A percentile compares a stretch with the other conserved stretches of the same genome.
phyloP scores from a whole-genome alignment of 2,113 vertebrate species.

The Pygoscelis antarcticus region DNA sequence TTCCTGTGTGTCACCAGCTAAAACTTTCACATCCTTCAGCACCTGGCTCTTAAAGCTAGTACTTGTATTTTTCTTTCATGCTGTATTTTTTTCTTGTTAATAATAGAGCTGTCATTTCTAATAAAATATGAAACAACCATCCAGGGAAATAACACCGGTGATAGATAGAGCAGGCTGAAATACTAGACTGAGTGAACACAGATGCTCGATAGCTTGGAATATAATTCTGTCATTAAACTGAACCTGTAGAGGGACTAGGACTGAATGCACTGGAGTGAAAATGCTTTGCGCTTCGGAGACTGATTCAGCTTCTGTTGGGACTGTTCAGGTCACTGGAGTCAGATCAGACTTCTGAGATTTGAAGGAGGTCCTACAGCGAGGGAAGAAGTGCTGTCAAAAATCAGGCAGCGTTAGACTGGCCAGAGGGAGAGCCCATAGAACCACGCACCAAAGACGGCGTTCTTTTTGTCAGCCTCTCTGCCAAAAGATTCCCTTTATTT shows the following conservation, averaged over 20 bases:
- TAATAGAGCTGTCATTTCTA: conserved; percentile 80
- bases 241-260: background rate
- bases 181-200: conserved; percentile 26
- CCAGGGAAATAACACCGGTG: conserved; percentile 71
- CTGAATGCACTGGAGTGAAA: background rate
- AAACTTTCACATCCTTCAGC: conserved; percentile 59
- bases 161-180: conserved; percentile 52
- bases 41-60: conserved; percentile 45
- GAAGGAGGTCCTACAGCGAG: background rate
- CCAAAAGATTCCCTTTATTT: background rate
- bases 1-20: conserved; percentile 36
- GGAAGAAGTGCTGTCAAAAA: background rate
- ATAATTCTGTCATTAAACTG: conserved; percentile 35
- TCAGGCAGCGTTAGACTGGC: background rate
- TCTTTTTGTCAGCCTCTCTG: background rate
- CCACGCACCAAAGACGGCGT: background rate
- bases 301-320: background rate
- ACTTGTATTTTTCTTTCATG: conserved; percentile 54
- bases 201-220: conserved; percentile 52
- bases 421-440: background rate
- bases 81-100: conserved; percentile 69
- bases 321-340: background rate
- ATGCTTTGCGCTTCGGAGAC: background rate
- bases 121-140: conserved; percentile 72
- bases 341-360: background rate